Evolutionary conservation across 1,140 invertebrate genomes (phyloP), one percentile per base, ranked within the genome.

Genomic region (Steinernema khuongi): DNA sequence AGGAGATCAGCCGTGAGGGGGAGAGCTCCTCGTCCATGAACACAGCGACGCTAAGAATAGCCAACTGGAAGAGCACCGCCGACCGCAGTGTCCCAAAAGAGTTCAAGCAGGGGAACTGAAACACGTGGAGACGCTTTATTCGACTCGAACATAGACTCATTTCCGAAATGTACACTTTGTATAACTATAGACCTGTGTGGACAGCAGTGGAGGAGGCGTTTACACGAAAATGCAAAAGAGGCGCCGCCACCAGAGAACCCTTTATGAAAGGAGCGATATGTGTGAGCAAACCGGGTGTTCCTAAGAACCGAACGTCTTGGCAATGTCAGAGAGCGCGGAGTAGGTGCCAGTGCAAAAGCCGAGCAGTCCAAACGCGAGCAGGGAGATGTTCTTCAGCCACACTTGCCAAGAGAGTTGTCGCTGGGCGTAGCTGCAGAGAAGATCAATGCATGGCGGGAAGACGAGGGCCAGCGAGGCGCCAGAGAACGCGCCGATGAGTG

Each of bases 371-470:
- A 79, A 83, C 4, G 31, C n/a, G 17, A 81, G 32, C 26, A 82
- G 44, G 28, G 74, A 1, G 29, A 78, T 4, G 43, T 79, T 76
- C 14, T 66, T 68, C 17, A 70, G 19, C 71, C 72, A 80, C 14
- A 79, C 66, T 68, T 29, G 1, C 4, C 30, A n/a, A 0, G 79
- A 79, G 1, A 79, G 41, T n/a, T 68, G 44, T 22, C 73, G 22
- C 31, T 81, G 76, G n/a, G 79, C 71, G 68, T 82, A 82, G 50
- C 41, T 68, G 60, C 77, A 79, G 14, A 84, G 74, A 17, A 84
- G 77, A 29, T 84, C 83, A 50, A 84, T 84, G 17, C 81, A 71
- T 32, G 83, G 84, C 60, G 83, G 83, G 44, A 85, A 84, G 29
- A 85, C 70, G 22, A 84, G 76, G 7, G 83, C 84, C 17, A 84